Conservation (phyloP, 2,797 vertebrate species). For the Amblyopsis hoosieri region DNA sequence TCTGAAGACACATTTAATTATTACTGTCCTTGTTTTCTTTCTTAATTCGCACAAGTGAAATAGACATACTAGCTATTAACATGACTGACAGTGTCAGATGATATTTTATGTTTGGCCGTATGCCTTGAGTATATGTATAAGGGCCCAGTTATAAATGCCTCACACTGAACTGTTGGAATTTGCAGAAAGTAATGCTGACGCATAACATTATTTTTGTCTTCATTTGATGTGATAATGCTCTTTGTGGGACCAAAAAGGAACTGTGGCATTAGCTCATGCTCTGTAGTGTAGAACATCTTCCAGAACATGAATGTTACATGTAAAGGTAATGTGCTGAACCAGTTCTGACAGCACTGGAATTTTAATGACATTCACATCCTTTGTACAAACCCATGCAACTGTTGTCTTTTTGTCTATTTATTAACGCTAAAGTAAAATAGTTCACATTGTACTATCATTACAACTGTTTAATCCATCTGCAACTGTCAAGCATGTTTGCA, state of each 20-base stretch:
- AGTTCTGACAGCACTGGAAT: slow-evolving; percentile 34
- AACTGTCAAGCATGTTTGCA: background rate
- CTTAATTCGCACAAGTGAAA: slow-evolving; percentile 5
- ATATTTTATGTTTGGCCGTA: slow-evolving; percentile 12
- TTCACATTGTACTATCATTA: slow-evolving; percentile 28
- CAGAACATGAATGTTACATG: slow-evolving; percentile 30
- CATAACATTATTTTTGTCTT: slow-evolving; percentile 25
- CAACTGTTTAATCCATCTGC: slow-evolving; percentile 12
- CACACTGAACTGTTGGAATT: slow-evolving; percentile 31
- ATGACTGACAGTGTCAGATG: slow-evolving; percentile 29
- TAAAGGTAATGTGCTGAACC: slow-evolving; percentile 30
- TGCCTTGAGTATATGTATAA: slow-evolving; percentile 29
- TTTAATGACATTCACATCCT: slow-evolving; percentile 39
- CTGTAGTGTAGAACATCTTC: slow-evolving; percentile 41
- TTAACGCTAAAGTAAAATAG: slow-evolving; percentile 45
- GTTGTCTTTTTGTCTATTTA: slow-evolving; percentile 42
- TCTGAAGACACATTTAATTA: slow-evolving; percentile 2
- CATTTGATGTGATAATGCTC: slow-evolving; percentile 21
- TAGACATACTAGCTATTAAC: slow-evolving; percentile 7
- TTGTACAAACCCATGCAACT: slow-evolving; percentile 54
- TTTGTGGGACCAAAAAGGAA: slow-evolving; percentile 59
- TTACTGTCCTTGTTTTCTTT: slow-evolving; percentile 6
- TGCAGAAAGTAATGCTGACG: slow-evolving; percentile 15
- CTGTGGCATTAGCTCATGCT: slow-evolving; percentile 44
- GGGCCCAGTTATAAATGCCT: slow-evolving; percentile 4